These are phyloP conservation scores for Megaceryle torquata DNA, from an alignment of 2,113 vertebrate species.

Conservation along the genomic window DNA sequence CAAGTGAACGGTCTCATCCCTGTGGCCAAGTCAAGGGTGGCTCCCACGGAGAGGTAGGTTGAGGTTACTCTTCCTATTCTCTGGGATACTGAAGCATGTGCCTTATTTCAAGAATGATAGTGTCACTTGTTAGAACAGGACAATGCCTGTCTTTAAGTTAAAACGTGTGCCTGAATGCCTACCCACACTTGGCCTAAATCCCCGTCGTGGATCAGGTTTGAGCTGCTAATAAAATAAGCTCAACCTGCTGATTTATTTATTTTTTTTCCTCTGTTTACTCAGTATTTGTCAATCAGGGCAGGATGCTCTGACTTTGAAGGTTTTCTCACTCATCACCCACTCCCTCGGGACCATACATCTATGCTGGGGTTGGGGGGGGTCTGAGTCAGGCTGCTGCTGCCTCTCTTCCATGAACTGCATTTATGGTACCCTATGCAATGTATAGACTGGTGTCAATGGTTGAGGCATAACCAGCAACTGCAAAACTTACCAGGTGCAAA, in stretches of 20 bases:
- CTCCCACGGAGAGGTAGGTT: neutral
- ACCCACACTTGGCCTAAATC: neutral
- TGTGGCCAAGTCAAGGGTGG: neutral
- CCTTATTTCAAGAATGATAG: neutral
- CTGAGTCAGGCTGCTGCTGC: neutral
- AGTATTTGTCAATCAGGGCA: neutral
- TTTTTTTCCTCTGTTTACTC: neutral
- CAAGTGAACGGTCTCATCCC: neutral
- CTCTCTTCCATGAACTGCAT: neutral
- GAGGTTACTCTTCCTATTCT: neutral
- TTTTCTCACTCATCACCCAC: neutral
- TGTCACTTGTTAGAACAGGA: neutral
- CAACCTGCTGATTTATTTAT: neutral
- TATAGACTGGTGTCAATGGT: neutral
- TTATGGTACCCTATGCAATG: neutral
- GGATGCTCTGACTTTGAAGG: neutral
- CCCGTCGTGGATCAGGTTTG: neutral
- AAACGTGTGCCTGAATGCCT: neutral
- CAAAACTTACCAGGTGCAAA: neutral
- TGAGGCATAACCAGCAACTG: fast-evolving
- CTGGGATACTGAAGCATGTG: neutral
- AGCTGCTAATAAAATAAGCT: neutral
- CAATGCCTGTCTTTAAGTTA: neutral
- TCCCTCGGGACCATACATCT: fast-evolving
- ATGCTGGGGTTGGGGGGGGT: neutral